Base-by-base conservation (phyloP, 1,140 invertebrate genomes). In the Drosophila athabasca region DNA sequence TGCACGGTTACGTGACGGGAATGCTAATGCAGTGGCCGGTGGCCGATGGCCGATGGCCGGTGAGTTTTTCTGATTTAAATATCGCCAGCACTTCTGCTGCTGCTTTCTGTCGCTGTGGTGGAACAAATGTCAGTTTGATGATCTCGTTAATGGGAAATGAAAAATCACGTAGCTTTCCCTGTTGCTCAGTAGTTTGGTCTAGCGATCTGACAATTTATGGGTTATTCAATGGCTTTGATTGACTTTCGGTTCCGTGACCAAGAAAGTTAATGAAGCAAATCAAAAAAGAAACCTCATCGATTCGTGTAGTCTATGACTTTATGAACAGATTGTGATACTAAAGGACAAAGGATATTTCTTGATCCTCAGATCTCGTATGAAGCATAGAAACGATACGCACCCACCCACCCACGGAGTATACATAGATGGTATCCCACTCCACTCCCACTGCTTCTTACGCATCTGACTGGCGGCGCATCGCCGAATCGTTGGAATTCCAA, bases 71-170 rank as follows among this genome's bases (percentile, higher is more conserved):
- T 19, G 41, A 71, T 71, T 76, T 72, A 76, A 78, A 78, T 76
- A 76, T 58, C 49, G 35, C 24, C 44, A 39, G 48, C 29, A 24
- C 3, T 0, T 19, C 43, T 19, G 55, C 64, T 19, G 55, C 64
- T 51, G 15, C 24, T 41, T 9, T 22, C 48, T 39, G 19, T 29
- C 13, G 15, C 54, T 48, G 26, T 11, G 24, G 7, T 6, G 44
- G 29, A n/a, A n/a, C 26, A 75, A 67, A 79, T 62, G 77, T 39
- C 62, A 62, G 57, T 71, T 79, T 80, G 65, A 80, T 80, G 76
- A 79, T 71, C 71, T 75, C 71, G 65, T 64, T 64, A 75, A 80
- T 75, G 52, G 66, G 17, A 69, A 71, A 80, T 70, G 70, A 71
- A 66, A 66, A 50, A 50, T 59, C 69, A 74, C 75, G 64, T 79